phyloP scores from a whole-genome alignment of 1,140 invertebrate species.

The Drosophila prosaltans region DNA sequence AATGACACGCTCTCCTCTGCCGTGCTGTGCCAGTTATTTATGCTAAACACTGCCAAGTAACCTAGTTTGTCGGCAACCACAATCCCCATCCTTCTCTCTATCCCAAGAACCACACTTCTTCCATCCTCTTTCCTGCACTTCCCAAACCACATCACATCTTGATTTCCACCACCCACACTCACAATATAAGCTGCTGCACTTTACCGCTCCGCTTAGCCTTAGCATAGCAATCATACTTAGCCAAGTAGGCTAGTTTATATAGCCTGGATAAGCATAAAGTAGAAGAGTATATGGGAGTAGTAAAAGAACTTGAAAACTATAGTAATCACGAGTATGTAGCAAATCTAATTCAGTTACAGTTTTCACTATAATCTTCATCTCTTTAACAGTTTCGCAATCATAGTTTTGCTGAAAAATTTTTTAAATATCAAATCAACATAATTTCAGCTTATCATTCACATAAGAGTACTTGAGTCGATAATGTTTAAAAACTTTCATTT shows the following conservation, averaged over 20 bases:
- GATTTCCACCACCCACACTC: background rate
- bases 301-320: too few relatives aligned
- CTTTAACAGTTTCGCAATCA: too few relatives aligned
- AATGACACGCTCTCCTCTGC: slow-evolving; percentile 40
- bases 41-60: slow-evolving; percentile 77
- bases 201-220: slow-evolving; percentile 3
- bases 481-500: too few relatives aligned
- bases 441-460: too few relatives aligned
- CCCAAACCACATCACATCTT: too few relatives aligned
- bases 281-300: background rate
- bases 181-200: background rate
- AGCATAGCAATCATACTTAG: slow-evolving; percentile 58
- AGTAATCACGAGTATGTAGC: too few relatives aligned
- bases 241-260: slow-evolving; percentile 65
- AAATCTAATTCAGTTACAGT: too few relatives aligned
- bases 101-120: background rate
- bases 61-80: slow-evolving; percentile 57
- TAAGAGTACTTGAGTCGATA: too few relatives aligned
- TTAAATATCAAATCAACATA: too few relatives aligned
- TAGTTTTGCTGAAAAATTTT: too few relatives aligned
- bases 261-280: background rate
- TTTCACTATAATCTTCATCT: too few relatives aligned
- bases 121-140: background rate
- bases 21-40: slow-evolving; percentile 68
- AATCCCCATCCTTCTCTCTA: background rate